These are phyloP conservation scores for Antheraea assamensis DNA, from an alignment of 2,888 invertebrate species.

Conservation along the genomic window DNA sequence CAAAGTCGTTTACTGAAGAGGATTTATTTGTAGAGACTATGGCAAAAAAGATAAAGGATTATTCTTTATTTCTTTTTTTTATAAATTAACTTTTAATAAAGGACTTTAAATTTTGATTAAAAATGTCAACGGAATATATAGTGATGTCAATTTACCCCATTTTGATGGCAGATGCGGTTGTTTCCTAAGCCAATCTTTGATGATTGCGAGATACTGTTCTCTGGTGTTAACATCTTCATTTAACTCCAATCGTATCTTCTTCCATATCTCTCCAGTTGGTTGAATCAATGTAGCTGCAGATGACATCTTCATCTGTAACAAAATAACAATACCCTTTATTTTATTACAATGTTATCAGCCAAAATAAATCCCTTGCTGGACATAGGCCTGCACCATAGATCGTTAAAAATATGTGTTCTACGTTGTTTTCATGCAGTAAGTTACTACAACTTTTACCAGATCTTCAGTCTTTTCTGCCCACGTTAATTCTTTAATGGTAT, in stretches of 20 bases:
- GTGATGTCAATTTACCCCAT: conserved; percentile 60
- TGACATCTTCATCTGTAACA: conserved; percentile 1
- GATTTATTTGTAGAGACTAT: no score
- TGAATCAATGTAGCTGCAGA: conserved; percentile 83
- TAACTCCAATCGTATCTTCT: conserved; percentile 84
- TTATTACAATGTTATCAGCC: no score
- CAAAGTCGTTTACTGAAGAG: no score
- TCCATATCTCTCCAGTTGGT: conserved; percentile 85
- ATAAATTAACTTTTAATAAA: background rate
- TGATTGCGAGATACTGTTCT: conserved; percentile 79
- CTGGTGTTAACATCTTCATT: conserved; percentile 84
- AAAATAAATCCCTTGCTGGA: no score
- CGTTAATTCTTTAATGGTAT: no score
- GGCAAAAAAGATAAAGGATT: no score
- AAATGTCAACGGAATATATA: background rate
- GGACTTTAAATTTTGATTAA: background rate
- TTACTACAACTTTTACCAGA: no score
- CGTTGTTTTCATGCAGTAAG: no score
- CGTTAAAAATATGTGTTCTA: no score
- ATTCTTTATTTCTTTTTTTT: no score
- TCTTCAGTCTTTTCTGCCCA: no score
- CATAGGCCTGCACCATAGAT: no score
- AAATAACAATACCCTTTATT: background rate
- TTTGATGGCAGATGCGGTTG: conserved; percentile 85
- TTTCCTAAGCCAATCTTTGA: conserved; percentile 85